Evolutionary conservation across 2,797 vertebrate genomes (phyloP), one percentile per base, ranked within the genome.

Genomic region (Sus cebifrons): DNA sequence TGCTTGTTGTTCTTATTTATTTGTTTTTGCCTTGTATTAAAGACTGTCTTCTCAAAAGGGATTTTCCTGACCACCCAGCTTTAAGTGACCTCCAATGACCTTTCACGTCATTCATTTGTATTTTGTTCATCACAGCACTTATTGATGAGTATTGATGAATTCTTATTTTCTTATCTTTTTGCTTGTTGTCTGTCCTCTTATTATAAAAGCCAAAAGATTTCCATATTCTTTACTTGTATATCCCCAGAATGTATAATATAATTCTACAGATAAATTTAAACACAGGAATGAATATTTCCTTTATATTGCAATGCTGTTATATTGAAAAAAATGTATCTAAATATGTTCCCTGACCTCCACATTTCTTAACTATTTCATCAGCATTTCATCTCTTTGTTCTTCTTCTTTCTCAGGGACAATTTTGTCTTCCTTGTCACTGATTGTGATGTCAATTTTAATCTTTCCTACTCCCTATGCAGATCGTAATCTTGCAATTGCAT

Each of bases 191-290:
- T 65, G 23, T 32, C 13, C 32, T 14, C 44, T 92, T 95, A 75
- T 54, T 9, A 18, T 29, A 36, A 67, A 86, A 93, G 8, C 0
- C 32, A 67, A 77, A 83, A 27, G 3, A 71, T 27, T 56, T 90
- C 52, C 27, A 75, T 92, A 15, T 16, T 54, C 15, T 44, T 89
- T 68, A 77, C 17, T 58, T 65, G 15, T 44, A 2, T 86, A 62
- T 14, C 14, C 62, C 5, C 25, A 68, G 73, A 87, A 93, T 78
- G 4, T 7, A 68, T 14, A 44, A 52, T 12, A 81, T 7, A 14
- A 29, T 23, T 70, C 36, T 44, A 73, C 49, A 71, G 88, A 86
- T 75, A 91, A 74, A 64, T 75, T 70, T 89, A 92, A 79, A 92
- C 52, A 54, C 4, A 67, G 0, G 3, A 2, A 62, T 40, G 2